Evolutionary conservation across 2,888 invertebrate species (phyloP).

Genomic region (Seladonia tumulorum): DNA sequence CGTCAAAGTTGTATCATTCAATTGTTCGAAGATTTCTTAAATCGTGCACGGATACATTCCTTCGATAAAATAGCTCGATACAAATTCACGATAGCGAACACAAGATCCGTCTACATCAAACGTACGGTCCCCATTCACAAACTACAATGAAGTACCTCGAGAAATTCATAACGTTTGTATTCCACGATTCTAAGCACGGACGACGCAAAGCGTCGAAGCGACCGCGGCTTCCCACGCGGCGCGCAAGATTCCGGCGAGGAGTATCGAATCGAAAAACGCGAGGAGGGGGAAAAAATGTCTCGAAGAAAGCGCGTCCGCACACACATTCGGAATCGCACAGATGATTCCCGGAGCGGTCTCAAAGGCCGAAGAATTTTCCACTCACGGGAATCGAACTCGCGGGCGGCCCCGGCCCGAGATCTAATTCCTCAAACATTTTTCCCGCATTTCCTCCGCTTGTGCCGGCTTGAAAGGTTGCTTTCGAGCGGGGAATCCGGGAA

Average conservation of each 20-base stretch:
- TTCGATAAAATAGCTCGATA: no score
- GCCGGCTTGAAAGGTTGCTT: slow-evolving; percentile 1
- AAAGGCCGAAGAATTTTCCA: slow-evolving; percentile 13
- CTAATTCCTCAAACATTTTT: not conserved
- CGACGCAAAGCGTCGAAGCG: not conserved
- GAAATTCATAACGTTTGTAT: not conserved
- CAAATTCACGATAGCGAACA: no score
- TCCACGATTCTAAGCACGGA: not conserved
- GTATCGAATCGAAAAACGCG: not conserved
- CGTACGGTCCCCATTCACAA: not conserved
- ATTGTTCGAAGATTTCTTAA: no score
- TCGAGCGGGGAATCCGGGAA: slow-evolving; percentile 10
- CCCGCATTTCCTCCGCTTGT: slow-evolving; percentile 10
- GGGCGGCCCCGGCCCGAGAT: not conserved
- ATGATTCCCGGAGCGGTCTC: not conserved
- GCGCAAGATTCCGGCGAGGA: not conserved
- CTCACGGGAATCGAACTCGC: slow-evolving; percentile 6
- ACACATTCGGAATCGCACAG: not conserved
- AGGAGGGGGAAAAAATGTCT: not conserved
- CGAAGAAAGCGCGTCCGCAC: not conserved
- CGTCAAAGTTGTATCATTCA: no score
- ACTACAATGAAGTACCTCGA: not conserved
- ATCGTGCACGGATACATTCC: no score
- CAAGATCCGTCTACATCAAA: no score
- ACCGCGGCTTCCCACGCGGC: not conserved